Conservation (phyloP, 2,888 invertebrate genomes). For the Leptinotarsa juncta region DNA sequence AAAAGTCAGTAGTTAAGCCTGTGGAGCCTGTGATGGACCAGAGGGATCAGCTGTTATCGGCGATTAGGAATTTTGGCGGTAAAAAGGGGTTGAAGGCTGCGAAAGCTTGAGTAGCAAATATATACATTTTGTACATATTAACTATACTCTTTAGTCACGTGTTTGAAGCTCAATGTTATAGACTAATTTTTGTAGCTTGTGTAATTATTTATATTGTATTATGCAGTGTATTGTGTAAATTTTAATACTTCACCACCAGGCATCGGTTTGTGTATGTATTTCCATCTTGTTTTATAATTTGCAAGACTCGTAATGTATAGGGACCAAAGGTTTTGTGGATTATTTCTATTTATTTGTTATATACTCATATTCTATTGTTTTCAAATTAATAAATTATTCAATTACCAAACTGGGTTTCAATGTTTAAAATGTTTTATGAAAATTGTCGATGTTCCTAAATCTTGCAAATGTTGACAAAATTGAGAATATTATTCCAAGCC, state of each 20-base stretch:
- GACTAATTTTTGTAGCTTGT: conserved; percentile 18
- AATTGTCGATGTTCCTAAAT: no score
- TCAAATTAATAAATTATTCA: conserved; percentile 49
- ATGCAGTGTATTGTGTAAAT: conserved; percentile 12
- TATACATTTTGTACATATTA: conserved; percentile 20
- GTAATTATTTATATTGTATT: conserved; percentile 24
- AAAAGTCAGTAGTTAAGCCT: conserved; percentile 47
- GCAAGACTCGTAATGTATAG: conserved; percentile 53
- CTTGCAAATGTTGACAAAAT: no score
- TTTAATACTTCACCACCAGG: conserved; percentile 34
- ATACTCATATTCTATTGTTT: conserved; percentile 46
- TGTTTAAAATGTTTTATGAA: neutral
- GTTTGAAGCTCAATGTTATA: conserved; percentile 31
- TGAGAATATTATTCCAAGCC: no score
- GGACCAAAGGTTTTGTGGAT: conserved; percentile 66
- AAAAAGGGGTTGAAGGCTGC: conserved; percentile 61
- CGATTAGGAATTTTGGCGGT: conserved; percentile 78
- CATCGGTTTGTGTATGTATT: conserved; percentile 29
- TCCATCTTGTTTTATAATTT: conserved; percentile 34
- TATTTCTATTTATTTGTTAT: conserved; percentile 62
- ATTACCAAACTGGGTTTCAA: conserved; percentile 27
- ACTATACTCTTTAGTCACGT: conserved; percentile 15
- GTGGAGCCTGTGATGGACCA: conserved; percentile 66
- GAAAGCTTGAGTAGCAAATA: conserved; percentile 50
- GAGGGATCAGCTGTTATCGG: conserved; percentile 75